A percentile compares a stretch with the other conserved stretches of the same genome.
Conservation (phyloP, 2,888 invertebrate species). For the Polia nebulosa region DNA sequence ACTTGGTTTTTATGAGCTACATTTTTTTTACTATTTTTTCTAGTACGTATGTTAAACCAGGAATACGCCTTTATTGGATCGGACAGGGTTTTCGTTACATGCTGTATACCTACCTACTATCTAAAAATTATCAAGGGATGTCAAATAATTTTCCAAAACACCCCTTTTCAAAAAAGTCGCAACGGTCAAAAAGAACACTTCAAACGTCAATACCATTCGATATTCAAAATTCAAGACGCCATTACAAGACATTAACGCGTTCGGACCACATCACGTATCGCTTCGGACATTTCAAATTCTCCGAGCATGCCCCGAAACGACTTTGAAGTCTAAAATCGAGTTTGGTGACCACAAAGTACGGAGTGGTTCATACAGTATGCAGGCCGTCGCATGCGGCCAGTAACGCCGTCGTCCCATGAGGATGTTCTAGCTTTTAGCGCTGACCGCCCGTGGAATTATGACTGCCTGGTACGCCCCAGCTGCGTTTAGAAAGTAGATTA, state of each 20-base stretch:
- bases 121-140: not conserved
- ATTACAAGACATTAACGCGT: conserved; percentile 59
- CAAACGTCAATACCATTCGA: conserved; percentile 44
- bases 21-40: too few relatives aligned
- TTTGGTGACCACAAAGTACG: conserved; percentile 86
- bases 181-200: conserved; percentile 42
- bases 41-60: too few relatives aligned
- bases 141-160: not conserved
- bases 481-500: conserved; percentile 70
- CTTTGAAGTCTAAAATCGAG: conserved; percentile 90
- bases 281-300: conserved; percentile 66
- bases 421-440: conserved; percentile 81
- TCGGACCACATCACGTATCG: conserved; percentile 70
- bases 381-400: conserved; percentile 74
- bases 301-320: conserved; percentile 71
- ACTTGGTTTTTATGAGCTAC: too few relatives aligned
- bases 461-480: conserved; percentile 73
- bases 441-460: conserved; percentile 79
- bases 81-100: too few relatives aligned
- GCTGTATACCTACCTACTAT: too few relatives aligned
- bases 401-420: conserved; percentile 73
- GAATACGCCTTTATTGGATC: too few relatives aligned
- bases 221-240: conserved; percentile 61
- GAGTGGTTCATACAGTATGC: conserved; percentile 86
- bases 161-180: conserved; percentile 15